Percentiles rank a stretch among this genome's conserved stretches.
phyloP scores from a whole-genome alignment of 1,140 invertebrate genomes.

The Eriosoma lanigerum region DNA sequence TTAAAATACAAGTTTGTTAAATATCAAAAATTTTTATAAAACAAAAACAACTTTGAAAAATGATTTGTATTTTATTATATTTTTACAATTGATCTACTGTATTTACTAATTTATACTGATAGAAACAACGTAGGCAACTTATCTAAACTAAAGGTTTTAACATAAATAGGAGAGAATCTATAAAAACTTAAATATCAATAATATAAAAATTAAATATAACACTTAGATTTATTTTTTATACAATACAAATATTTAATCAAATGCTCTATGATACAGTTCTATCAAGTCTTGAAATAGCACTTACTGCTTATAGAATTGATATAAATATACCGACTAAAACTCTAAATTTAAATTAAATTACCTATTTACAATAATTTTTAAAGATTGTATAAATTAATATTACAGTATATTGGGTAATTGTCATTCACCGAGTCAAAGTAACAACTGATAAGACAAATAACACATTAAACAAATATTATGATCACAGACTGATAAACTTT shows the following conservation, averaged over 20 bases:
- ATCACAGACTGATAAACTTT: conserved; percentile 24
- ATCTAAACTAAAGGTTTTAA: not conserved
- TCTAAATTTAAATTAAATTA: not conserved
- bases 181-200: not conserved
- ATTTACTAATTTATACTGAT: not conserved
- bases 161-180: conserved; percentile 18
- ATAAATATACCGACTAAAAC: not conserved
- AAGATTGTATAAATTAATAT: conserved; percentile 15
- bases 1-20: too few species aligned
- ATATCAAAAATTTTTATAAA: too few species aligned
- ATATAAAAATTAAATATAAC: conserved; percentile 31
- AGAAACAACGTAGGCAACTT: conserved; percentile 24
- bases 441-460: too few species aligned
- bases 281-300: conserved; percentile 13
- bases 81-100: not conserved
- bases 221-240: not conserved
- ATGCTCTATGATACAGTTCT: not conserved
- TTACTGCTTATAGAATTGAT: not conserved
- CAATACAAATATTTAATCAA: conserved; percentile 2
- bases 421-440: not conserved
- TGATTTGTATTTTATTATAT: not conserved
- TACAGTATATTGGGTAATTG: not conserved
- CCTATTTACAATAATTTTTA: conserved; percentile 18
- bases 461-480: not conserved
- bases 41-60: not conserved